A percentile compares a stretch with the other conserved stretches of the same genome.
Evolutionary conservation across 2,113 vertebrate species (phyloP).

Genomic region (Dromaius novaehollandiae): DNA sequence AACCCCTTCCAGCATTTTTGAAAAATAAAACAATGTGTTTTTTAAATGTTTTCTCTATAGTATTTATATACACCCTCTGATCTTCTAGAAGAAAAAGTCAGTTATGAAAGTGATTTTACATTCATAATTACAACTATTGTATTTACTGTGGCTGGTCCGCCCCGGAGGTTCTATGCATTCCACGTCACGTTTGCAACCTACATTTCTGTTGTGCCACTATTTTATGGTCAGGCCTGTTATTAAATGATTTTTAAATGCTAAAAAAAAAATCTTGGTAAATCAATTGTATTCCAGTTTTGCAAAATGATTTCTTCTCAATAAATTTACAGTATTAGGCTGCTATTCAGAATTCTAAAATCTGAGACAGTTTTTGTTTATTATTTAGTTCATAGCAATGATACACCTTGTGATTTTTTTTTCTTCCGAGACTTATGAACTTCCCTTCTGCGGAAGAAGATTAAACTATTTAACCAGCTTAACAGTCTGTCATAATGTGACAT

Average conservation of each 20-base stretch:
- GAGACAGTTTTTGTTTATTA: background rate
- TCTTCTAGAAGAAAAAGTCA: conserved; percentile 13
- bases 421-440: background rate
- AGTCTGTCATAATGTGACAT: background rate
- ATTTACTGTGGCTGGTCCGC: background rate
- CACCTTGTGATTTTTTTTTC: conserved; percentile 20
- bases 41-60: background rate
- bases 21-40: background rate
- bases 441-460: conserved; percentile 46
- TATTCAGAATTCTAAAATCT: conserved; percentile 55
- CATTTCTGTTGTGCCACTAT: background rate
- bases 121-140: conserved; percentile 2
- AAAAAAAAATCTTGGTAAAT: conserved; percentile 39
- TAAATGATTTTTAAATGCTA: conserved; percentile 44
- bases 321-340: conserved; percentile 62
- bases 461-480: background rate
- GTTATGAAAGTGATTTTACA: conserved; percentile 20
- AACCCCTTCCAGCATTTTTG: conserved; percentile 6
- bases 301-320: conserved; percentile 50
- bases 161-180: conserved; percentile 41
- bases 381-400: background rate
- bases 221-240: conserved; percentile 31
- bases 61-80: conserved; percentile 3
- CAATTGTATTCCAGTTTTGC: conserved; percentile 54
- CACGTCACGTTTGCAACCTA: conserved; percentile 6